phyloP scores from a whole-genome alignment of 2,797 vertebrate genomes.

The Sandelia bainsii region DNA sequence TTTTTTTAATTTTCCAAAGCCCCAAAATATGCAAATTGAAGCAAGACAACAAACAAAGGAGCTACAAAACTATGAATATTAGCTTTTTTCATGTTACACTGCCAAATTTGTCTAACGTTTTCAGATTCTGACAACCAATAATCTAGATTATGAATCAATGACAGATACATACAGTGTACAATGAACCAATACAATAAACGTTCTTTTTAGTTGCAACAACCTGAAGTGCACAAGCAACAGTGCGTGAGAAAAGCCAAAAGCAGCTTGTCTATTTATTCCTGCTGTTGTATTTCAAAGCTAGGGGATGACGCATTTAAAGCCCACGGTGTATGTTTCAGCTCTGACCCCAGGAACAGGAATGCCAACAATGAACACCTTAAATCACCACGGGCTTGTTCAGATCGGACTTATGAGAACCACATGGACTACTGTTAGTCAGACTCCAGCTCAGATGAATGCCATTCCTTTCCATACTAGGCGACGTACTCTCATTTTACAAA shows the following conservation, averaged over 20 bases:
- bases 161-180: not conserved
- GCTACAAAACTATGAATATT: not conserved
- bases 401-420: conserved; percentile 75
- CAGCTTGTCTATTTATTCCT: conserved; percentile 56
- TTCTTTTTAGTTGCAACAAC: not conserved
- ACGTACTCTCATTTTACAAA: conserved; percentile 49
- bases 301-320: conserved; percentile 34
- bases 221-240: conserved; percentile 10
- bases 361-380: conserved; percentile 76
- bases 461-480: conserved; percentile 78
- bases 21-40: not conserved
- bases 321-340: conserved; percentile 49
- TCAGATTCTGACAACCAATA: not conserved
- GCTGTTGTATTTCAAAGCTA: conserved; percentile 58
- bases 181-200: not conserved
- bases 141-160: not conserved
- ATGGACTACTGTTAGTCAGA: conserved; percentile 67
- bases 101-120: not conserved
- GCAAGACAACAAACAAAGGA: not conserved
- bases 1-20: not conserved
- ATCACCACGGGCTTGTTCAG: conserved; percentile 64
- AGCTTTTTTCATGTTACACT: not conserved
- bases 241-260: conserved; percentile 41
- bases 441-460: conserved; percentile 71
- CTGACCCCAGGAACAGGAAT: conserved; percentile 69